Percentiles rank a stretch among this genome's conserved stretches.
These are phyloP conservation scores for Spea bombifrons DNA, from an alignment of 2,113 vertebrate genomes.

Conservation along the genomic window DNA sequence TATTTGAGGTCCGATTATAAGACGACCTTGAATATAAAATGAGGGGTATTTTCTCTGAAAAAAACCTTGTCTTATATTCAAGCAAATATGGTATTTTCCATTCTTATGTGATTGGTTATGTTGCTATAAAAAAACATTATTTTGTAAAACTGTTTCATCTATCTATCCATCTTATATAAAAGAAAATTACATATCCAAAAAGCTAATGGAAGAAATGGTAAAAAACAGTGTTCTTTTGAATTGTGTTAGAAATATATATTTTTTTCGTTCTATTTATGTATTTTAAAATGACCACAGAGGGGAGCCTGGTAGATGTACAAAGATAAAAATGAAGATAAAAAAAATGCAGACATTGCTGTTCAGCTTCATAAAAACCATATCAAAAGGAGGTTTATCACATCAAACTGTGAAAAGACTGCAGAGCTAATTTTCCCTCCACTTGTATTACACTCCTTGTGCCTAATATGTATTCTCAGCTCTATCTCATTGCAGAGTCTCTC, in stretches of 20 bases:
- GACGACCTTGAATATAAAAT: too few relatives aligned
- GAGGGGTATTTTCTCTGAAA: too few relatives aligned
- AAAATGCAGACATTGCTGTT: conserved; percentile 25
- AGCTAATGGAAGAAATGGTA: too few relatives aligned
- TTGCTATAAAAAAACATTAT: too few relatives aligned
- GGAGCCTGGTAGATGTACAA: conserved; percentile 1
- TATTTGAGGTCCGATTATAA: too few relatives aligned
- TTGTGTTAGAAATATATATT: neutral
- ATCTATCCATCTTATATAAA: too few relatives aligned
- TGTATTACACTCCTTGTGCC: conserved; percentile 34
- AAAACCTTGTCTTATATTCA: too few relatives aligned
- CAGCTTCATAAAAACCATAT: conserved; percentile 7
- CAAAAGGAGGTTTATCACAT: conserved; percentile 35
- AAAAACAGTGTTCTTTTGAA: too few relatives aligned
- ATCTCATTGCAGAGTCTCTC: conserved; percentile 42
- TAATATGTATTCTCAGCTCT: conserved; percentile 44
- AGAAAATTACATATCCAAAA: too few relatives aligned
- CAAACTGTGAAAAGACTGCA: conserved; percentile 39
- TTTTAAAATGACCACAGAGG: conserved; percentile 20
- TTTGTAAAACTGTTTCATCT: too few relatives aligned
- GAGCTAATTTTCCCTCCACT: conserved; percentile 37
- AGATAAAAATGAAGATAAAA: conserved; percentile 21
- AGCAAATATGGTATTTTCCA: too few relatives aligned
- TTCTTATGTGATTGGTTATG: too few relatives aligned
- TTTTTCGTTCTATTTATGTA: neutral